phyloP scores from a whole-genome alignment of 2,888 invertebrate species.

The Nymphalis urticae region DNA sequence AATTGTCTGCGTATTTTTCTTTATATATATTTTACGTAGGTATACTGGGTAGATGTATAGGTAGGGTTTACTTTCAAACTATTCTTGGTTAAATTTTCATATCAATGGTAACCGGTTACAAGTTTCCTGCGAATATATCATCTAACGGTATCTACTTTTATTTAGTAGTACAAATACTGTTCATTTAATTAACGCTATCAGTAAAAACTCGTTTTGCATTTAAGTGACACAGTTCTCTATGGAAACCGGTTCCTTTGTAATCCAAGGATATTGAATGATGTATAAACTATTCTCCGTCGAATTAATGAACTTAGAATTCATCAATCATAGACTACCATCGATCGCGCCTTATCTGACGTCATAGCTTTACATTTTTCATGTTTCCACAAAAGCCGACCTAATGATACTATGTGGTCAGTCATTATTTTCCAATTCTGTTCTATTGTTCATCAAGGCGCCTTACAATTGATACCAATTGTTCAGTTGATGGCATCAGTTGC shows the following conservation, averaged over 20 bases:
- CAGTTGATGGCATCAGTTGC: conserved; percentile 39
- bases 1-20: too few relatives aligned
- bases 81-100: background rate
- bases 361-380: conserved; percentile 62
- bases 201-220: background rate
- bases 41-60: too few relatives aligned
- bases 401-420: conserved; percentile 52
- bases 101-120: background rate
- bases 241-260: conserved; percentile 9
- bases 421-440: conserved; percentile 68
- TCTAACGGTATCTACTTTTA: background rate
- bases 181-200: conserved; percentile 1
- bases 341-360: conserved; percentile 61
- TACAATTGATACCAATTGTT: conserved; percentile 52
- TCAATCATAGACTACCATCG: conserved; percentile 48
- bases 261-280: conserved; percentile 6
- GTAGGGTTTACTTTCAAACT: background rate
- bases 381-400: conserved; percentile 50
- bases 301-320: conserved; percentile 18
- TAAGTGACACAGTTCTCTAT: conserved; percentile 5
- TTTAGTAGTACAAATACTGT: background rate
- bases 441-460: conserved; percentile 49
- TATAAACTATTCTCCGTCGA: conserved; percentile 1
- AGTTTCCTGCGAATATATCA: background rate
- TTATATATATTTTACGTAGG: too few relatives aligned